These are phyloP conservation scores for Gyps fulvus DNA, from an alignment of 2,113 vertebrate genomes.

Conservation along the genomic window DNA sequence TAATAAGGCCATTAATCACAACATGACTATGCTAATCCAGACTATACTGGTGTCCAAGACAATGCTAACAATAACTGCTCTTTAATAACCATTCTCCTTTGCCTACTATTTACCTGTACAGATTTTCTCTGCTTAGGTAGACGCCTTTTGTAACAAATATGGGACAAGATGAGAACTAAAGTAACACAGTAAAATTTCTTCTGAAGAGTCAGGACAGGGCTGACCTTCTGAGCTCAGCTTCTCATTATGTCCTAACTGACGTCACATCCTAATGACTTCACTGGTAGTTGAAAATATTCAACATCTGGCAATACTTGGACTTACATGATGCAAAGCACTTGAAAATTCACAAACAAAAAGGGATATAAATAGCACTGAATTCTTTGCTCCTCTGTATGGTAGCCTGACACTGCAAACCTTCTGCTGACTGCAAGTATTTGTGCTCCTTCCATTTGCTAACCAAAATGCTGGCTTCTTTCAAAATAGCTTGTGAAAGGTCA, in stretches of 20 bases:
- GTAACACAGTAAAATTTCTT: background rate
- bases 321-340: background rate
- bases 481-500: background rate
- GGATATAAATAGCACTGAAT: background rate
- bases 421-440: background rate
- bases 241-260: background rate
- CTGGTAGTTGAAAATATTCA: background rate
- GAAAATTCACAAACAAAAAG: background rate
- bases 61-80: background rate
- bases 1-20: slow-evolving; percentile 34
- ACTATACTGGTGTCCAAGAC: background rate
- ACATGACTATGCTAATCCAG: background rate
- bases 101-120: background rate
- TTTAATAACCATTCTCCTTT: background rate
- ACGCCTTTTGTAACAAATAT: background rate
- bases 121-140: background rate
- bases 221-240: background rate
- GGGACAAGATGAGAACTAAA: background rate
- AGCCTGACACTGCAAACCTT: background rate
- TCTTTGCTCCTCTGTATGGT: background rate
- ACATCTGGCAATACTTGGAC: background rate
- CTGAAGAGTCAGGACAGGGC: background rate
- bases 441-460: background rate
- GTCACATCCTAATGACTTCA: background rate
- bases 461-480: background rate